Evolutionary conservation across 1,140 invertebrate genomes (phyloP).

Genomic region (Pteromalus puparum): DNA sequence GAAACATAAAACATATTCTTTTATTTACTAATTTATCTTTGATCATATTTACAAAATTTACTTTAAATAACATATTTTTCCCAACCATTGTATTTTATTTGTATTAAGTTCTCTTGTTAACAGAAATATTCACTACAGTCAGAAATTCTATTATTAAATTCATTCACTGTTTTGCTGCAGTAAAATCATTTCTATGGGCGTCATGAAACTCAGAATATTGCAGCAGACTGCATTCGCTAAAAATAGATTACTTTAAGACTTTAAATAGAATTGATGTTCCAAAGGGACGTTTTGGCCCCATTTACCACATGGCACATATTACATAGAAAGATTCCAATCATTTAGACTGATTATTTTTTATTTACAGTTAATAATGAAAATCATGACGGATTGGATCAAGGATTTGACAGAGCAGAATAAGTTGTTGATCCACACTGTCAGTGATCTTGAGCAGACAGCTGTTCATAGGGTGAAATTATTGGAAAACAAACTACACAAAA

Average conservation of each 20-base stretch:
- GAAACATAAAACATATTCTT: background rate
- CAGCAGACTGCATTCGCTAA: conserved; percentile 34
- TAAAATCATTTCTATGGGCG: conserved; percentile 29
- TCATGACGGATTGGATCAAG: conserved; percentile 76
- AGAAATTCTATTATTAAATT: conserved; percentile 24
- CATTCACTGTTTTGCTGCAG: conserved; percentile 3
- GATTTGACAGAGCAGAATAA: conserved; percentile 77
- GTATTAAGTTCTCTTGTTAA: background rate
- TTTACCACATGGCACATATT: conserved; percentile 38
- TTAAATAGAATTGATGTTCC: conserved; percentile 48
- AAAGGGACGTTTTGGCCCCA: conserved; percentile 6
- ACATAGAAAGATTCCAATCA: background rate
- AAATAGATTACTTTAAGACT: conserved; percentile 48
- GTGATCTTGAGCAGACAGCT: conserved; percentile 77
- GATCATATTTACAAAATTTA: background rate
- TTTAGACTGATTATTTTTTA: conserved; percentile 19
- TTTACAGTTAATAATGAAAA: conserved; percentile 75
- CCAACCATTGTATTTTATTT: background rate
- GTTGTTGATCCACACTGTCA: conserved; percentile 76
- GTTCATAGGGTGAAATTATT: conserved; percentile 74
- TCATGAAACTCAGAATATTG: conserved; percentile 38
- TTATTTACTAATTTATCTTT: background rate
- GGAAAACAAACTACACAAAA: conserved; percentile 74
- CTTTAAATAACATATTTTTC: background rate
- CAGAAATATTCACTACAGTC: conserved; percentile 5